Percentiles rank a stretch among this genome's conserved stretches.
These are phyloP conservation scores for Trachops cirrhosus DNA, from an alignment of 2,797 vertebrate species.

Conservation along the genomic window DNA sequence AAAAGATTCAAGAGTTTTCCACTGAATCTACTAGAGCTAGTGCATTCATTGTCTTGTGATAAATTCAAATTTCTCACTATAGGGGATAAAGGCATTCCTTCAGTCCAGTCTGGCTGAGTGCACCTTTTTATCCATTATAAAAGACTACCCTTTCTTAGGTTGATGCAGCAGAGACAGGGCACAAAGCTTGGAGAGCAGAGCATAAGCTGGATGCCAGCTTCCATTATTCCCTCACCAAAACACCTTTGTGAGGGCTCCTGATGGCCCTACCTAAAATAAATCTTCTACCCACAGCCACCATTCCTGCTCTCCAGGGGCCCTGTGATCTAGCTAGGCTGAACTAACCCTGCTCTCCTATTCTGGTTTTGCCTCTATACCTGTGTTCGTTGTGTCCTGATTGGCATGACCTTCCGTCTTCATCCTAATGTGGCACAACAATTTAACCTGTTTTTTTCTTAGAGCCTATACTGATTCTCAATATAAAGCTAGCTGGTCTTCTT, in stretches of 20 bases:
- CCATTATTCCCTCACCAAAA: not conserved
- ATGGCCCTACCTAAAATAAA: not conserved
- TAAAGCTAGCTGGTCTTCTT: conserved; percentile 5
- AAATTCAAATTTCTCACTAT: not conserved
- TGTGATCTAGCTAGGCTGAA: not conserved
- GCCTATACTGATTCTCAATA: not conserved
- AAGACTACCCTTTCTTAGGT: not conserved
- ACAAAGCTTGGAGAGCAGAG: not conserved
- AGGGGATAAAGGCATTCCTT: not conserved
- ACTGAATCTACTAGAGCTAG: not conserved
- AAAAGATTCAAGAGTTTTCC: not conserved
- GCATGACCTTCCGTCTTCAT: not conserved
- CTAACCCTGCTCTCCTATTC: not conserved
- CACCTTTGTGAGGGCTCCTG: not conserved
- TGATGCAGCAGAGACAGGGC: not conserved
- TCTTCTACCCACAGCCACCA: not conserved
- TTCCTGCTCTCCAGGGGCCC: not conserved
- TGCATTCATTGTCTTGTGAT: not conserved
- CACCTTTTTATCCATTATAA: not conserved
- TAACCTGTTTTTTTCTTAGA: not conserved
- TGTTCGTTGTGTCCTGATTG: not conserved
- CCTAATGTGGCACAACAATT: not conserved
- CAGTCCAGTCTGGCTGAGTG: not conserved
- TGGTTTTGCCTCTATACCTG: not conserved
- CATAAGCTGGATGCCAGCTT: not conserved